Evolutionary conservation across 2,113 vertebrate genomes (phyloP).

Genomic region (Panurus biarmicus): DNA sequence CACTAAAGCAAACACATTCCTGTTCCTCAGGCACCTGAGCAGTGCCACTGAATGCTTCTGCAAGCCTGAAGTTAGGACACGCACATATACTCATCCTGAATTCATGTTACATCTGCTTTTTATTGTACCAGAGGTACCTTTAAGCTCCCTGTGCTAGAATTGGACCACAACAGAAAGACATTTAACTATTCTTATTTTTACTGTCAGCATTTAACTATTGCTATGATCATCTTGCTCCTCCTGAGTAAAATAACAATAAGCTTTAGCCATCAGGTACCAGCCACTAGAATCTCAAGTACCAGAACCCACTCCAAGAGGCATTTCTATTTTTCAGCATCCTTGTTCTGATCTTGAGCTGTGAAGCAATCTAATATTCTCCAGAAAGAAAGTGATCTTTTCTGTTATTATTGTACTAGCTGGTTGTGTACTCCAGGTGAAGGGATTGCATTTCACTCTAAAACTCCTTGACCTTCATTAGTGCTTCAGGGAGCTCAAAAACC

Average conservation of each 20-base stretch:
- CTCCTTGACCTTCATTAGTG: constrained; percentile 40
- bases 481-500: constrained; percentile 24
- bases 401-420: background rate
- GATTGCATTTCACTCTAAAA: constrained; percentile 3
- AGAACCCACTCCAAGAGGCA: background rate
- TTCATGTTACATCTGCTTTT: background rate
- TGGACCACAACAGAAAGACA: background rate
- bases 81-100: background rate
- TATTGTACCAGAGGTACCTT: background rate
- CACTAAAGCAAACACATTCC: background rate
- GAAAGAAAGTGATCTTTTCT: background rate
- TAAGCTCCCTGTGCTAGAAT: background rate
- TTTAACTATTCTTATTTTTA: background rate
- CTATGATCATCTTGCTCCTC: background rate
- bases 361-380: background rate
- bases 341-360: background rate
- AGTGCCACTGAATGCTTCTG: background rate
- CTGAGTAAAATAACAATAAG: background rate
- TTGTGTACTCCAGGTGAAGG: background rate
- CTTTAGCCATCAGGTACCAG: background rate
- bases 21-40: background rate
- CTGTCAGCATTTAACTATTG: background rate
- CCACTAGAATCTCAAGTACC: background rate
- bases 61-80: background rate
- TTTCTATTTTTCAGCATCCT: background rate